Conservation (phyloP, 92 coral and sea anemone species). For the Zoanthus solanderi region DNA sequence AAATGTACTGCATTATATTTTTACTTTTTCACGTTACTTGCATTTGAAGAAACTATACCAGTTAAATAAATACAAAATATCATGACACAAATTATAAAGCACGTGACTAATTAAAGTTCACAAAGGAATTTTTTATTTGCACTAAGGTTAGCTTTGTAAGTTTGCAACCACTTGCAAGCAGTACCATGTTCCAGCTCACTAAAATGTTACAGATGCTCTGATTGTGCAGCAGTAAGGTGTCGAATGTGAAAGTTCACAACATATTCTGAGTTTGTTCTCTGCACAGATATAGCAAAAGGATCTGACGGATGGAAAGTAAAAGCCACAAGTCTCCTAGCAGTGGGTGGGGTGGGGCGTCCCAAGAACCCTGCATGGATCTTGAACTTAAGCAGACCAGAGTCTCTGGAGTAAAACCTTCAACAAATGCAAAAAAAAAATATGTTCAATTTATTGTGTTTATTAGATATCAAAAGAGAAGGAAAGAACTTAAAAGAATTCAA, state of each 20-base stretch:
- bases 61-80: no score
- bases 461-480: no score
- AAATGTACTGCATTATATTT: no score
- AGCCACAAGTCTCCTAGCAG: slow-evolving; percentile 96
- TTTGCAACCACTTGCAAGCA: no score
- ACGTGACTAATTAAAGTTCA: no score
- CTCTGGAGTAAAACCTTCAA: slow-evolving; percentile 96
- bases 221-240: slow-evolving; percentile 75
- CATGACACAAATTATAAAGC: no score
- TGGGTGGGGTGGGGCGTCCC: slow-evolving; percentile 98
- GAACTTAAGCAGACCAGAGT: slow-evolving; percentile 97
- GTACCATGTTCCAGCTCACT: not conserved
- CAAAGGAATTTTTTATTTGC: no score
- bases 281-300: slow-evolving; percentile 98
- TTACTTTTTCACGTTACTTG: no score
- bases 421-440: not conserved
- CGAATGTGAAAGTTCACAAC: slow-evolving; percentile 99
- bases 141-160: no score
- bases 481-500: no score
- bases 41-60: no score
- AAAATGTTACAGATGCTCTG: slow-evolving; percentile 79
- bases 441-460: not conserved
- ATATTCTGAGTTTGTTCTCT: slow-evolving; percentile 98
- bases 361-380: slow-evolving; percentile 98
- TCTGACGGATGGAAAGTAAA: slow-evolving; percentile 97